Percentiles rank a stretch among this genome's conserved stretches.
Conservation (phyloP, 1,140 invertebrate genomes). For the Thaumetopoea pityocampa region DNA sequence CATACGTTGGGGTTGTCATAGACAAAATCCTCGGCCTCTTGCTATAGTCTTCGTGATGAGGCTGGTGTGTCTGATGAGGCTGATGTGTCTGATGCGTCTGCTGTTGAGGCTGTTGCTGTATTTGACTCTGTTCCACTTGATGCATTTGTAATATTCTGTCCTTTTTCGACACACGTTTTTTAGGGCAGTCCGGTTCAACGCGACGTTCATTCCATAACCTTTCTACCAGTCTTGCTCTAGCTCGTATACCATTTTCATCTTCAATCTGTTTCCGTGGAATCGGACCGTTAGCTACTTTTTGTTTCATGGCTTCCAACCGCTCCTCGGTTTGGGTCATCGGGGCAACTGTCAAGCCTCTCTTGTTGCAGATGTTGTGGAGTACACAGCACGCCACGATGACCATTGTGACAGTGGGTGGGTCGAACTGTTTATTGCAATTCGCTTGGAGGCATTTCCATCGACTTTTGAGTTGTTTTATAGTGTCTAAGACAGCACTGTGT, state of each 20-base stretch:
- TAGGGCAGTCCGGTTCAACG: conserved; percentile 34
- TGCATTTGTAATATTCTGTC: conserved; percentile 34
- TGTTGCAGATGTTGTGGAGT: conserved; percentile 54
- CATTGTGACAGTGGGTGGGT: conserved; percentile 43
- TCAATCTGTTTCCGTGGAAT: conserved; percentile 45
- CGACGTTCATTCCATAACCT: conserved; percentile 54
- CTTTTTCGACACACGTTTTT: conserved; percentile 49
- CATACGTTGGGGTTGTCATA: conserved; percentile 41
- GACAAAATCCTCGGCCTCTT: conserved; percentile 34
- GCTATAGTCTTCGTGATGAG: conserved; percentile 41
- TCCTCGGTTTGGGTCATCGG: conserved; percentile 55
- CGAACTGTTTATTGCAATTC: conserved; percentile 54
- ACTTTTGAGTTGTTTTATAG: conserved; percentile 56
- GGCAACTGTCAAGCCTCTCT: conserved; percentile 27
- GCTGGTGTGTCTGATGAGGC: not conserved
- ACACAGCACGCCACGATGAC: conserved; percentile 58
- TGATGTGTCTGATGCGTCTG: conserved; percentile 25
- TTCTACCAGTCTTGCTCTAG: conserved; percentile 36
- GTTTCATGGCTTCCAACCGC: conserved; percentile 58
- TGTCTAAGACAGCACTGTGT: conserved; percentile 36
- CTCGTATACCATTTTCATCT: conserved; percentile 35
- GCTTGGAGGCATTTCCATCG: conserved; percentile 62
- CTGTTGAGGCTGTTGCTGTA: conserved; percentile 15
- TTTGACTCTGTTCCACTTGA: conserved; percentile 3
- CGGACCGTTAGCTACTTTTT: conserved; percentile 52